These are phyloP conservation scores for Noctilio leporinus DNA, from an alignment of 2,113 vertebrate species.

Conservation along the genomic window DNA sequence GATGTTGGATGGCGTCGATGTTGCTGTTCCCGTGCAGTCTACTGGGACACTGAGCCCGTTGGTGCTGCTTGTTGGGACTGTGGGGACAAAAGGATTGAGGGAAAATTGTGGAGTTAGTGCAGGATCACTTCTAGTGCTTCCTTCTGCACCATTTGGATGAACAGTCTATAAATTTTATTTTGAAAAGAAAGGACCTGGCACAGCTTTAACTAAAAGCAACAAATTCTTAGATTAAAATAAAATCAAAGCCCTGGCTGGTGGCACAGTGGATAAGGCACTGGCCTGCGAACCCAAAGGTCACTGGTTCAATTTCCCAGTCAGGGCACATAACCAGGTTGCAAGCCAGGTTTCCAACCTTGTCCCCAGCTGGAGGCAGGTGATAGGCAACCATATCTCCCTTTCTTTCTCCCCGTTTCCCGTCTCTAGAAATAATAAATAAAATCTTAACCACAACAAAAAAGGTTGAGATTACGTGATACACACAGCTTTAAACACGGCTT, in stretches of 20 bases:
- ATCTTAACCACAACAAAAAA: no score
- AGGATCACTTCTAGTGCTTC: not conserved
- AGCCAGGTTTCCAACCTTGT: no score
- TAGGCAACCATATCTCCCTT: no score
- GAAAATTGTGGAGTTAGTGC: rapidly evolving
- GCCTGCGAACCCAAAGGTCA: no score
- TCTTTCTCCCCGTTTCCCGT: no score
- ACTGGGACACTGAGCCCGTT: constrained; percentile 90
- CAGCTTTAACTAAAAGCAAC: not conserved
- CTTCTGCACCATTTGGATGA: not conserved
- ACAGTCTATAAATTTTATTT: not conserved
- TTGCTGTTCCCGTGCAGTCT: constrained; percentile 74
- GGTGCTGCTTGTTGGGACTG: constrained; percentile 91
- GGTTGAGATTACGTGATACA: not conserved
- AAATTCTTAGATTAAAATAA: not conserved
- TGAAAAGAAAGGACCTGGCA: not conserved
- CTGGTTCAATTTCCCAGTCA: no score
- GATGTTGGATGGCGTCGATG: constrained; percentile 80
- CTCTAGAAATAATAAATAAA: no score
- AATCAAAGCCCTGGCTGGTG: no score
- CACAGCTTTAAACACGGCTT: not conserved
- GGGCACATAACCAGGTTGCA: no score
- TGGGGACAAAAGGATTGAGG: not conserved
- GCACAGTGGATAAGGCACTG: no score
- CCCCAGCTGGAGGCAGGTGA: no score